A percentile compares a stretch with the other conserved stretches of the same genome.
Conservation (phyloP, 2,888 invertebrate species). For the Platycheirus albimanus region DNA sequence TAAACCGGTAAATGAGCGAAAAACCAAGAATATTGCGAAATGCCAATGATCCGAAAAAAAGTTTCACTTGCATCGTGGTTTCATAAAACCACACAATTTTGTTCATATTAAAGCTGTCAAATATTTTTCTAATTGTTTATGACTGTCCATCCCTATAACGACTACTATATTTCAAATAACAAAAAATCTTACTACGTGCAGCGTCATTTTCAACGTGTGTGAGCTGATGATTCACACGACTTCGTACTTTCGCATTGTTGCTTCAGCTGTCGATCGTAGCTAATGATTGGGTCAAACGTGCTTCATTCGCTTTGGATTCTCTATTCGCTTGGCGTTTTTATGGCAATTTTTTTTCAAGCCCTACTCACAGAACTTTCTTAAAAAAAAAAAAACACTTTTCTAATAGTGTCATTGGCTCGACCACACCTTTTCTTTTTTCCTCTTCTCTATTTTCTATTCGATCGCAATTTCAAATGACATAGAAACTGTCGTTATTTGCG, state of each 20-base stretch:
- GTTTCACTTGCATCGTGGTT: no score
- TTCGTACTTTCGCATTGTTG: neutral
- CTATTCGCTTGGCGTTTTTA: neutral
- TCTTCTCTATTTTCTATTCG: neutral
- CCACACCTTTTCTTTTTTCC: neutral
- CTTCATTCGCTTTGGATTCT: neutral
- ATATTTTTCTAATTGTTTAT: no score
- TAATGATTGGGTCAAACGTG: conserved; percentile 1
- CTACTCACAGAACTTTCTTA: neutral
- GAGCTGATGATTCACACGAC: neutral
- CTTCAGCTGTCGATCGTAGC: neutral
- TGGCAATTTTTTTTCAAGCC: neutral
- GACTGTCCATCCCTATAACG: no score
- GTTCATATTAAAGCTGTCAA: no score
- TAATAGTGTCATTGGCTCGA: neutral
- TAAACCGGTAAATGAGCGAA: no score
- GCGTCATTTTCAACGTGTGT: neutral
- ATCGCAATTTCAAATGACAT: neutral
- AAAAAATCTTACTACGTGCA: no score
- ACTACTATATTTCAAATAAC: no score
- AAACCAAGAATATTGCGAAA: no score
- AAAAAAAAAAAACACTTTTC: neutral
- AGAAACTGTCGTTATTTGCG: neutral
- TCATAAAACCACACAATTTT: no score
- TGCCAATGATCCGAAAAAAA: no score